phyloP scores from a whole-genome alignment of 2,113 vertebrate genomes.

The Trogon melanurus region DNA sequence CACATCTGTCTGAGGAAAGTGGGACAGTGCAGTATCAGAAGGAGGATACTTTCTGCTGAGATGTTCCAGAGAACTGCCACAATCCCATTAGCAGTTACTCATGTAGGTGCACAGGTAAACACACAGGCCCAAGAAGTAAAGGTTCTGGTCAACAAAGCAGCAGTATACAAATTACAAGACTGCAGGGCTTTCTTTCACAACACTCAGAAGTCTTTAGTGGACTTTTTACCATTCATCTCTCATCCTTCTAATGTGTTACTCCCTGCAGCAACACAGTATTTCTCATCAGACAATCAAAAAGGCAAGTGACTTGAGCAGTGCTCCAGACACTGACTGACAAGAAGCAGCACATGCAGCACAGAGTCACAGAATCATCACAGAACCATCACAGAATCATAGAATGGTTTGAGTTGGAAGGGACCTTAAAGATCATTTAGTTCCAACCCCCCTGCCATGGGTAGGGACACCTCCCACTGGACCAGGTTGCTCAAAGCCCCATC shows the following conservation, averaged over 20 bases:
- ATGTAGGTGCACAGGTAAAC: not conserved
- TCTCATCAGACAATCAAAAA: not conserved
- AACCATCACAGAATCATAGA: too few relatives aligned
- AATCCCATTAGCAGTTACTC: not conserved
- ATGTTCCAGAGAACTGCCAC: not conserved
- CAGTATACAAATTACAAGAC: not conserved
- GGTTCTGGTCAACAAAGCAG: not conserved
- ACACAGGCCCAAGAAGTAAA: not conserved
- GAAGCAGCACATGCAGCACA: not conserved
- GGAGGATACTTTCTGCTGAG: not conserved
- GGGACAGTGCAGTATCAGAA: not conserved
- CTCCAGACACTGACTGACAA: not conserved
- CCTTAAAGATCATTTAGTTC: too few relatives aligned
- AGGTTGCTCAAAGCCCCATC: too few relatives aligned
- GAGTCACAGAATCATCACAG: too few relatives aligned
- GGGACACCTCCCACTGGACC: too few relatives aligned
- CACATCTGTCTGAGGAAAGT: not conserved
- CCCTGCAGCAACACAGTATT: not conserved
- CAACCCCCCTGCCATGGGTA: too few relatives aligned
- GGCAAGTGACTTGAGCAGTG: not conserved
- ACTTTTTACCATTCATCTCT: not conserved
- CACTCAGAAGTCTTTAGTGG: not conserved
- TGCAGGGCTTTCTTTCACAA: not conserved
- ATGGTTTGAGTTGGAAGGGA: too few relatives aligned
- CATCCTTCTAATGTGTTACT: not conserved